Conservation (phyloP, 30 jellyfish, hydroid and myxozoan genomes). For the Turritopsis rubra region DNA sequence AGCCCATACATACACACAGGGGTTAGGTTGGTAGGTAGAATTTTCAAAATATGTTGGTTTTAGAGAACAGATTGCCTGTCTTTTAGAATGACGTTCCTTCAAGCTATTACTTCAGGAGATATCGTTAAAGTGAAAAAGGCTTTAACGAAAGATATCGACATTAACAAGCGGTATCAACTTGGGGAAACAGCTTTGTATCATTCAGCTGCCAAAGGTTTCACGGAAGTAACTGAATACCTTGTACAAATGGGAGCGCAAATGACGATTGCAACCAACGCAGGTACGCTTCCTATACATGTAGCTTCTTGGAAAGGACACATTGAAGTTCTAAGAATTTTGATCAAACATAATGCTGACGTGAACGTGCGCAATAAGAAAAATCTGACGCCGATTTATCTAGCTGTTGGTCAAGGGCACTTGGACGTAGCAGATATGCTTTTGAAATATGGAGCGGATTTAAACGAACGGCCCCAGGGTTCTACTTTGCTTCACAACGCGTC, state of each 20-base stretch:
- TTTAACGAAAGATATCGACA: neutral
- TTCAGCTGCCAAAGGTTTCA: conserved; percentile 9
- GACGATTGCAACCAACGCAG: neutral
- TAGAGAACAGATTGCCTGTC: neutral
- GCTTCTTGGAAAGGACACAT: conserved; percentile 3
- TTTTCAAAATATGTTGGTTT: neutral
- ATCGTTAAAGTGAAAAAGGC: neutral
- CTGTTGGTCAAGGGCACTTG: neutral
- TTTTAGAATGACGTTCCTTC: neutral
- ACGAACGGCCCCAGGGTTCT: neutral
- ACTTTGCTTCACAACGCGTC: neutral
- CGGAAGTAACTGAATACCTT: neutral
- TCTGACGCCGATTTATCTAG: neutral
- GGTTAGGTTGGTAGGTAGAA: neutral
- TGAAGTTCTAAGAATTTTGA: neutral
- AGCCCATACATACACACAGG: neutral
- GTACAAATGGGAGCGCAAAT: conserved; percentile 6
- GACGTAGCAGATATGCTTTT: conserved; percentile 8
- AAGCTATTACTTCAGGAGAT: neutral
- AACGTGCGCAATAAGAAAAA: neutral
- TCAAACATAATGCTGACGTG: conserved; percentile 4
- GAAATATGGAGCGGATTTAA: conserved; percentile 15
- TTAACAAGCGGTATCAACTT: conserved; percentile 19
- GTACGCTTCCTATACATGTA: neutral
- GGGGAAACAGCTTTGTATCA: conserved; percentile 13